Percentiles rank a stretch among this genome's conserved stretches.
Evolutionary conservation across 64 coral and sea anemone genomes (phyloP).

Genomic region (Astreopora myriophthalma): DNA sequence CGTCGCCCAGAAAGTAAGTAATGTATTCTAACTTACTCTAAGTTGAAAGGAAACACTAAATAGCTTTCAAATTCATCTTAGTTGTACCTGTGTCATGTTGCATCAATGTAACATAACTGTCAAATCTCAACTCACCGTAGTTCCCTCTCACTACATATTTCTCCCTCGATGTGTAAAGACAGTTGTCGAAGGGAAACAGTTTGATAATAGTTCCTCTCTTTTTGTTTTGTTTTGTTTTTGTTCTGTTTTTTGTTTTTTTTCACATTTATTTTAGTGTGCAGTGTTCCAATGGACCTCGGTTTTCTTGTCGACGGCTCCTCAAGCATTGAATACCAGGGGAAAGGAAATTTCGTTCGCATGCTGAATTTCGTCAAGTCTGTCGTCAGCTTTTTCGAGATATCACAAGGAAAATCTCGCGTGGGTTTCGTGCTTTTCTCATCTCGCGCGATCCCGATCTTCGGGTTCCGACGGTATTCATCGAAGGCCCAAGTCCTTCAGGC

Average conservation of each 20-base stretch:
- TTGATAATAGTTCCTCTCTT: too few species aligned
- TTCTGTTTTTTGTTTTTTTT: background rate
- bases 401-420: constrained; percentile 43
- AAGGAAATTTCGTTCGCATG: constrained; percentile 40
- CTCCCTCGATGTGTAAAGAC: too few species aligned
- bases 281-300: constrained; percentile 31
- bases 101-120: too few species aligned
- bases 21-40: background rate
- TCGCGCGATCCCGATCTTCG: constrained; percentile 32
- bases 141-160: too few species aligned
- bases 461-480: constrained; percentile 13
- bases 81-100: too few species aligned
- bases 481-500: background rate
- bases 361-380: constrained; percentile 52
- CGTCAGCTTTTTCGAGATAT: constrained; percentile 49
- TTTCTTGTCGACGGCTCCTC: constrained; percentile 62
- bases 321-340: constrained; percentile 57
- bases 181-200: too few species aligned
- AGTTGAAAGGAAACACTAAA: too few species aligned
- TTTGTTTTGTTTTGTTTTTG: too few species aligned
- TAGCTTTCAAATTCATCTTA: too few species aligned
- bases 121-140: too few species aligned
- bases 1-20: constrained; percentile 16
- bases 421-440: constrained; percentile 46
- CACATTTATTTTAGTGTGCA: background rate